Evolutionary conservation across 2,888 invertebrate species (phyloP).

Genomic region (Drosophila anceps): DNA sequence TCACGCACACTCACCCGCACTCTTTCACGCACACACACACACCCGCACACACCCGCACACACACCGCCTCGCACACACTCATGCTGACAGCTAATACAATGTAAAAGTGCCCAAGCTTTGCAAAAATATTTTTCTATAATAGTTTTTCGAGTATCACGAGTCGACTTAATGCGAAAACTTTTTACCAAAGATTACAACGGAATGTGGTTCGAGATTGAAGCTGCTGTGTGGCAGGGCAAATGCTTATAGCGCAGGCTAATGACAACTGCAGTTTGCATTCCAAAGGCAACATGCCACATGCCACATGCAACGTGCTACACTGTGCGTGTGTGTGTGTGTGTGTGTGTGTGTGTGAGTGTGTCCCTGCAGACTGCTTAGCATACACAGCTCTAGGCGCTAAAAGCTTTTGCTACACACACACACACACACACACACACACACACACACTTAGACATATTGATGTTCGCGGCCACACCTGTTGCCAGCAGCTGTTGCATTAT

Average conservation of each 20-base stretch:
- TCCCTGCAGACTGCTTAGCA: conserved; percentile 55
- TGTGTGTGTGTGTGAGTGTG: neutral
- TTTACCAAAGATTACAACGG: conserved; percentile 58
- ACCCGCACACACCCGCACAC: no score
- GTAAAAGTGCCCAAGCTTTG: conserved; percentile 46
- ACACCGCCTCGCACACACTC: conserved; percentile 6
- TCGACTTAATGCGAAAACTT: conserved; percentile 74
- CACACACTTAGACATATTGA: conserved; percentile 12
- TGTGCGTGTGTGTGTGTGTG: conserved; percentile 25
- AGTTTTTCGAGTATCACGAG: conserved; percentile 74
- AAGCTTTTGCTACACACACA: conserved; percentile 58
- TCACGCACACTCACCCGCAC: conserved; percentile 18
- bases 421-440: conserved; percentile 18
- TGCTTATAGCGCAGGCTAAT: conserved; percentile 42
- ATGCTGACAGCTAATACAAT: conserved; percentile 60
- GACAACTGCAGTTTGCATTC: conserved; percentile 56
- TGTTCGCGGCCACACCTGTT: conserved; percentile 60
- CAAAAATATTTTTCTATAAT: conserved; percentile 77
- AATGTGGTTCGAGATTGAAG: conserved; percentile 44
- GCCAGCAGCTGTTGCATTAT: conserved; percentile 61
- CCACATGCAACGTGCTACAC: conserved; percentile 39
- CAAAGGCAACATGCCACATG: conserved; percentile 42
- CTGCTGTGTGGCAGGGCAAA: conserved; percentile 11
- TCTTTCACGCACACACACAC: neutral
- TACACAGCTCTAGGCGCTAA: conserved; percentile 66